Evolutionary conservation across 2,797 vertebrate genomes (phyloP).

Genomic region (Lepilemur ruficaudatus): DNA sequence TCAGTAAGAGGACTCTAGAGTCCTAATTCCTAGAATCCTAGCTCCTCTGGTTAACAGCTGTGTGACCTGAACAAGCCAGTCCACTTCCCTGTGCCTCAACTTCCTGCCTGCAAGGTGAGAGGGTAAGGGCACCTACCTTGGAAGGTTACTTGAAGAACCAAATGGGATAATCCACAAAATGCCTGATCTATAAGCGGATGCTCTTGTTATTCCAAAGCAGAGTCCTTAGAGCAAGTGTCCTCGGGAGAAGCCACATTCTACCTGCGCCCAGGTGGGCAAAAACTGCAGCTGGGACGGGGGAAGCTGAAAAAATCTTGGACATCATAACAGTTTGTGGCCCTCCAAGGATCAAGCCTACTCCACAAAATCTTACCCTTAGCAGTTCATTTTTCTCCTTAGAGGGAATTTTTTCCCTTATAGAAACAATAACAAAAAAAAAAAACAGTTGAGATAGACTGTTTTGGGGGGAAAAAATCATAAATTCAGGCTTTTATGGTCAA

Average conservation of each 20-base stretch:
- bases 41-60: not conserved
- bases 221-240: not conserved
- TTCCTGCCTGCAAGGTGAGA: not conserved
- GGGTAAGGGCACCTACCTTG: not conserved
- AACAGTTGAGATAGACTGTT: not conserved
- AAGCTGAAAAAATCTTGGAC: not conserved
- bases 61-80: not conserved
- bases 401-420: not conserved
- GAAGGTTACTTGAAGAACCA: not conserved
- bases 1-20: not conserved
- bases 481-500: not conserved
- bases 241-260: not conserved
- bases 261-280: not conserved
- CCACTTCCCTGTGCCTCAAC: not conserved
- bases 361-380: not conserved
- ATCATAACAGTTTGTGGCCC: not conserved
- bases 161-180: not conserved
- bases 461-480: not conserved
- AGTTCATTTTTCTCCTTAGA: not conserved
- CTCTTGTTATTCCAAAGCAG: not conserved
- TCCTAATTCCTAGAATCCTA: not conserved
- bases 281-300: not conserved
- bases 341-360: not conserved
- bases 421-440: not conserved
- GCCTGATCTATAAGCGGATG: not conserved